These are phyloP conservation scores for Sarcophaga carnaria DNA, from an alignment of 2,888 invertebrate genomes.

Conservation along the genomic window DNA sequence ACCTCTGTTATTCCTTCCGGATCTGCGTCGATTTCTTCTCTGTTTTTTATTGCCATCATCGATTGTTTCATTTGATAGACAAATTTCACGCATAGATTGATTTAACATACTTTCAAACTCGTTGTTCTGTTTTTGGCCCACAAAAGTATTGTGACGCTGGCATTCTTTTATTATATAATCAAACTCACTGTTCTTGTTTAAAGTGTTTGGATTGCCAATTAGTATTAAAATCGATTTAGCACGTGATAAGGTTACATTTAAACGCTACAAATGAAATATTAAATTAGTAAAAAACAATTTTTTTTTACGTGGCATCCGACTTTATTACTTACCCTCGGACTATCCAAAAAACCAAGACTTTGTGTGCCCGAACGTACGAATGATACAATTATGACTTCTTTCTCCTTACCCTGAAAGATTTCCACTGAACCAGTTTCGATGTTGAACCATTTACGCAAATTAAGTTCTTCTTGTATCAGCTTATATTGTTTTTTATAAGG, in stretches of 20 bases:
- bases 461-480: slow-evolving; percentile 79
- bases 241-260: slow-evolving; percentile 86
- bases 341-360: slow-evolving; percentile 77
- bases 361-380: slow-evolving; percentile 85
- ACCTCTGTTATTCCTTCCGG: too few species aligned
- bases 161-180: slow-evolving; percentile 77
- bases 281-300: slow-evolving; percentile 72
- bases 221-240: slow-evolving; percentile 85
- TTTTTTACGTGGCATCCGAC: background rate
- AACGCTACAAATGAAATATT: slow-evolving; percentile 80
- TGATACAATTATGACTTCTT: slow-evolving; percentile 90
- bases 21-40: too few species aligned
- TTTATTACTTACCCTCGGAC: slow-evolving; percentile 75
- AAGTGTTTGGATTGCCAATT: slow-evolving; percentile 81
- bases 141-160: slow-evolving; percentile 58
- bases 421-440: slow-evolving; percentile 92
- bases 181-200: slow-evolving; percentile 77
- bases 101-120: too few species aligned
- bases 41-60: too few species aligned
- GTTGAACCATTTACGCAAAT: slow-evolving; percentile 76
- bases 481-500: slow-evolving; percentile 83
- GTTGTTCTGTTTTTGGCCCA: slow-evolving; percentile 14
- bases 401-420: slow-evolving; percentile 93
- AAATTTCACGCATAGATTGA: too few species aligned
- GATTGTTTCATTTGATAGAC: too few species aligned